phyloP scores from a whole-genome alignment of 2,797 vertebrate species.

The Amniataba percoides region DNA sequence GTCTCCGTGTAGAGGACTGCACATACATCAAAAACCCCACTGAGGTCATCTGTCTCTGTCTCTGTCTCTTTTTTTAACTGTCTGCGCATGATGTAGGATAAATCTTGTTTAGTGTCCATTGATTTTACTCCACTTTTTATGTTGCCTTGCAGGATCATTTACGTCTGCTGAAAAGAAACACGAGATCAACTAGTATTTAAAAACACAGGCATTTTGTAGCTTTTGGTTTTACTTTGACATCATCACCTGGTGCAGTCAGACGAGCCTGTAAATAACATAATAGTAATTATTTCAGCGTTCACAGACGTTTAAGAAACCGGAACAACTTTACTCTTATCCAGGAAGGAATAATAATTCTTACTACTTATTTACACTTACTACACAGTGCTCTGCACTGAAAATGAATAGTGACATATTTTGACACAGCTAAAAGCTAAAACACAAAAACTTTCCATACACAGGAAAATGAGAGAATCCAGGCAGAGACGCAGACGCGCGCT shows the following conservation, averaged over 20 bases:
- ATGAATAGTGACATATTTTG: too few relatives aligned
- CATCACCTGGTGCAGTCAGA: not conserved
- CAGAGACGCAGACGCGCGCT: too few relatives aligned
- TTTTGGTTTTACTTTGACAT: not conserved
- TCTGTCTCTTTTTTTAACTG: not conserved
- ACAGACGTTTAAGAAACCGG: not conserved
- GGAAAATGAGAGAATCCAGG: too few relatives aligned
- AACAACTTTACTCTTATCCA: not conserved
- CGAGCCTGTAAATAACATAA: not conserved
- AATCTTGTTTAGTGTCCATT: conserved; percentile 2
- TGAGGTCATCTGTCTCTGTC: not conserved
- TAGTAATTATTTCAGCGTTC: not conserved
- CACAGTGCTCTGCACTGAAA: too few relatives aligned
- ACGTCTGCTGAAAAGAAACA: not conserved
- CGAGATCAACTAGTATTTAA: not conserved
- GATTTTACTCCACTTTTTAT: conserved; percentile 8
- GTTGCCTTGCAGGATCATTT: not conserved
- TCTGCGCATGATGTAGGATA: not conserved
- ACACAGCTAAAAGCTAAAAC: too few relatives aligned
- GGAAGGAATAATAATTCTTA: not conserved
- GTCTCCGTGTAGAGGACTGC: not conserved
- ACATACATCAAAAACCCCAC: not conserved
- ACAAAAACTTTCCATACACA: too few relatives aligned
- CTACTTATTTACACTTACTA: too few relatives aligned
- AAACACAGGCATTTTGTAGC: not conserved